A percentile compares a stretch with the other conserved stretches of the same genome.
Evolutionary conservation across 23 tunicate genomes (phyloP).

Genomic region (Phallusia fumigata): DNA sequence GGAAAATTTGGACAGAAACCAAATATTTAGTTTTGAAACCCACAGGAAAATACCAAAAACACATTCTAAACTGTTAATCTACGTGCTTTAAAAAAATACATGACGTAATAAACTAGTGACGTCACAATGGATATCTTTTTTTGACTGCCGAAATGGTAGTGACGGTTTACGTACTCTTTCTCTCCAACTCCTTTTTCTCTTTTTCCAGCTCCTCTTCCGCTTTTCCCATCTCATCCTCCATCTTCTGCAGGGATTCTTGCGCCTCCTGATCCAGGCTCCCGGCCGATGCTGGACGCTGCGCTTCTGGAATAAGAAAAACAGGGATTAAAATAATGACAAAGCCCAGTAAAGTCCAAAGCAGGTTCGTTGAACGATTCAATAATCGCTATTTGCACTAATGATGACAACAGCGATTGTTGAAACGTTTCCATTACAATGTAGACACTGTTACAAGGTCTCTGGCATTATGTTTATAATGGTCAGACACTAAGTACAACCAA

Average conservation of each 20-base stretch:
- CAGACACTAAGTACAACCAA: too few relatives aligned
- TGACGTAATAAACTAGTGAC: background rate
- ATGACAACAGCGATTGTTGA: too few relatives aligned
- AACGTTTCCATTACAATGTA: too few relatives aligned
- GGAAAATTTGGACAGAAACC: background rate
- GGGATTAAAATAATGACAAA: background rate
- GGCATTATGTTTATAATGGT: too few relatives aligned
- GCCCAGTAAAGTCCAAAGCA: background rate
- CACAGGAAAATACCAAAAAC: background rate
- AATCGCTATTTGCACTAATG: too few relatives aligned
- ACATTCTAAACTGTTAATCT: background rate
- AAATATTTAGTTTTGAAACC: background rate
- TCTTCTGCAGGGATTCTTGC: constrained; percentile 40
- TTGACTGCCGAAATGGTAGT: too few relatives aligned
- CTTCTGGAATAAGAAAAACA: background rate
- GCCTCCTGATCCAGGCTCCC: constrained; percentile 60
- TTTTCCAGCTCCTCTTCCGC: constrained; percentile 48
- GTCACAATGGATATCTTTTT: background rate
- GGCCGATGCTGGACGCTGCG: constrained; percentile 50
- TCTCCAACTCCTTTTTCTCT: constrained; percentile 38
- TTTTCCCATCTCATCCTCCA: constrained; percentile 57
- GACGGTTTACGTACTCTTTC: constrained; percentile 23
- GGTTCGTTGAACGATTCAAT: background rate
- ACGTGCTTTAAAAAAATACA: too few relatives aligned
- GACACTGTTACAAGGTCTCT: too few relatives aligned